Evolutionary conservation across 2,113 vertebrate genomes (phyloP), one percentile per base, ranked within the genome.

Genomic region (Hylia prasina): DNA sequence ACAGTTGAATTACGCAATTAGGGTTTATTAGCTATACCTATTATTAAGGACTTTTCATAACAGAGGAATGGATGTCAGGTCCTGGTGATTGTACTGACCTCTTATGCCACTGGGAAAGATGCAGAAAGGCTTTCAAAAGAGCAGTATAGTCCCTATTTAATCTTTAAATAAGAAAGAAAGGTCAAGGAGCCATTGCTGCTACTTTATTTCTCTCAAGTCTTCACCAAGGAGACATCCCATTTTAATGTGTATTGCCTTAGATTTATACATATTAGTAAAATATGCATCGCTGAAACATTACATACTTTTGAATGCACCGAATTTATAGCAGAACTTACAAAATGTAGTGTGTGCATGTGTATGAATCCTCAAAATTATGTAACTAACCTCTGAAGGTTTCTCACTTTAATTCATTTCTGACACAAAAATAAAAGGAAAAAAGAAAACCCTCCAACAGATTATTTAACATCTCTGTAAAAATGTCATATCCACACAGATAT

Each of bases 81-180:
- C 64, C 64, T 92, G 76, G 50, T 93, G 88, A 57, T 90, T 73
- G 54, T 86, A 65, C 75, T 95, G 90, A 95, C 92, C 88, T 94
- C 88, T 93, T 80, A 47, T 92, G 68, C 88, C 92, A 89, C 71
- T 65, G 54, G 88, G 76, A 94, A 90, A 92, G 88, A 90, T 35
- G 50, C 48, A 81, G 85, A 88, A 56, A 93, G 44, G 66, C 88
- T 93, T 96, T 94, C 75, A 90, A 80, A 94, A 96, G 66, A 92
- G 54, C 82, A 88, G 50, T 97, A 80, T 73, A 77, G 79, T 83
- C 78, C 54, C 76, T 94, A 54, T 88, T 95, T 93, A 97, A 93
- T 93, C 73, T 93, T 94, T 88, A 92, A 95, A 86, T 80, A 95
- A 94, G 75, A 92, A 88, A 84, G 73, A 95, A 93, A 82, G 57